Evolutionary conservation across 1,140 invertebrate genomes (phyloP), one percentile per base, ranked within the genome.

Genomic region (Oncopeltus fasciatus): DNA sequence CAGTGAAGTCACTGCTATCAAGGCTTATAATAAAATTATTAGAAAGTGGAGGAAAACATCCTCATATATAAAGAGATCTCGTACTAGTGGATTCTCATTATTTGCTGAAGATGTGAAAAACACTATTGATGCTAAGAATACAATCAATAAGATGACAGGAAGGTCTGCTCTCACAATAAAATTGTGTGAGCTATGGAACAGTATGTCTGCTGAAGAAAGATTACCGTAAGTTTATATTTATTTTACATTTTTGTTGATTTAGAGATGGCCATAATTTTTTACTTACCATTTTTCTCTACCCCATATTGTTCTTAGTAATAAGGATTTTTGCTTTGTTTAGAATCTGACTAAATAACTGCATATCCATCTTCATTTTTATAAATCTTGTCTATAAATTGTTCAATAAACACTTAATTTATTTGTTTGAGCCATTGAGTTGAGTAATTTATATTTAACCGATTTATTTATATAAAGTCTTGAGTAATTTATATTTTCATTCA

Each of bases 151-250:
- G 16, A 58, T 47, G 57, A 64, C 43, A 20, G 76, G 76, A 1
- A 69, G 77, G 43, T 73, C 43, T 16, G 73, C 73, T 56, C 71
- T 64, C 3, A 74, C 79, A 3, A 70, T 77, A 66, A 78, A 78
- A 16, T 65, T 85, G 9, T 76, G 83, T 62, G 80, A 81, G 62
- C 76, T 82, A 58, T 88, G 86, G 86, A 71, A 79, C 8, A 73
- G 74, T 28, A 69, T 78, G 1, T 74, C 77, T 59, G 73, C 76
- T 11, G 81, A 85, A 44, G 73, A 79, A n/a, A 84, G 77, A 69
- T 65, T 77, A 11, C 70, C 73, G 44, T 73, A 71, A 66, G 65
- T 61, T 59, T 27, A 24, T 20, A 27, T 31, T 20, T 59, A 46
- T 18, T 26, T 27, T 33, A 21, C 51, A 64, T 43, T 28, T 57